Conservation (phyloP, 64 coral and sea anemone species). For the Actinia equina region DNA sequence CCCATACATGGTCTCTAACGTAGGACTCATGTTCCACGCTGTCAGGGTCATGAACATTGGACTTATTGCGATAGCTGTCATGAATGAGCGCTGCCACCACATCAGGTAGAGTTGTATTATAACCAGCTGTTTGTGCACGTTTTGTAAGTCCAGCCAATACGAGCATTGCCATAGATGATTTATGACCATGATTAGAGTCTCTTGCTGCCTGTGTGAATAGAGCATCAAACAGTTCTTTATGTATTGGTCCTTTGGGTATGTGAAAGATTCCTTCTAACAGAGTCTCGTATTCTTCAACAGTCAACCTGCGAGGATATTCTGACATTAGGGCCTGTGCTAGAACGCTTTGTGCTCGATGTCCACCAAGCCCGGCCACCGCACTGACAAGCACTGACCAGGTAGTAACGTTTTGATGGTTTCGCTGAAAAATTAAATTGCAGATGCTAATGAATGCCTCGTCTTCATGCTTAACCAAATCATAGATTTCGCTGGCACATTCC, state of each 20-base stretch:
- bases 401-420: slow-evolving; percentile 79
- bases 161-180: slow-evolving; percentile 74
- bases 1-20: slow-evolving; percentile 89
- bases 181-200: slow-evolving; percentile 38
- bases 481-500: slow-evolving; percentile 69
- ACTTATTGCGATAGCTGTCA: slow-evolving; percentile 69
- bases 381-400: slow-evolving; percentile 66
- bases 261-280: slow-evolving; percentile 71
- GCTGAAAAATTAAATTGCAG: slow-evolving; percentile 42
- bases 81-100: slow-evolving; percentile 66
- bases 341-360: slow-evolving; percentile 45
- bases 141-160: slow-evolving; percentile 67
- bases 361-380: slow-evolving; percentile 29
- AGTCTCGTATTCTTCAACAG: slow-evolving; percentile 62
- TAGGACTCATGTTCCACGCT: slow-evolving; percentile 65
- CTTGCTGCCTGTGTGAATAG: slow-evolving; percentile 45
- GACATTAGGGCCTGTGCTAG: slow-evolving; percentile 53
- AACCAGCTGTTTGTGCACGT: slow-evolving; percentile 67
- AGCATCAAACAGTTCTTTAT: slow-evolving; percentile 57
- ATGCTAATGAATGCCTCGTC: slow-evolving; percentile 27
- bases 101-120: slow-evolving; percentile 74
- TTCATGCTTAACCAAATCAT: slow-evolving; percentile 56
- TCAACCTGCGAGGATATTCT: slow-evolving; percentile 53
- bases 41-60: slow-evolving; percentile 72
- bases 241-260: slow-evolving; percentile 80